phyloP scores from a whole-genome alignment of 2,888 invertebrate species.

The Adelognathus sp. region DNA sequence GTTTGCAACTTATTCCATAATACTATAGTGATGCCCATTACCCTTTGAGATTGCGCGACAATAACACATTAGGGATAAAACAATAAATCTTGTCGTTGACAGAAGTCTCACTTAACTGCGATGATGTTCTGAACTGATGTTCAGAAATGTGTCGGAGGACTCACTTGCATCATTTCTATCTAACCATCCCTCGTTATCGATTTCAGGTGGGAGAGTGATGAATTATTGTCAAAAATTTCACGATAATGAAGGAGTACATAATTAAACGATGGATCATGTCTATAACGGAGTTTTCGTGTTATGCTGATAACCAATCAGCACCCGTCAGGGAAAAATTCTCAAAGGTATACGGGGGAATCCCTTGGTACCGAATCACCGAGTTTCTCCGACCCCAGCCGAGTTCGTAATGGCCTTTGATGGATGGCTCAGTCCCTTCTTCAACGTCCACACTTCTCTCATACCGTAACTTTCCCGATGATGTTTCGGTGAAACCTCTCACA shows the following conservation, averaged over 20 bases:
- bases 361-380: conserved; percentile 14
- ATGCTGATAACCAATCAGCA: neutral
- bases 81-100: no score
- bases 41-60: no score
- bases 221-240: neutral
- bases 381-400: neutral
- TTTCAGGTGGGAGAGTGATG: neutral
- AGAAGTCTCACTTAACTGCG: no score
- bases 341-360: neutral
- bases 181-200: no score
- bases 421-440: neutral
- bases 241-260: neutral
- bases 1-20: no score
- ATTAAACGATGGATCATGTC: neutral
- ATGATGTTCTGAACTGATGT: no score
- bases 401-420: neutral
- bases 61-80: no score
- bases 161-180: no score
- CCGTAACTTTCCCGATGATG: neutral
- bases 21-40: no score
- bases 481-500: neutral
- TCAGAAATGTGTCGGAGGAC: no score
- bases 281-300: neutral
- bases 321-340: neutral
- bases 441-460: neutral